phyloP scores from a whole-genome alignment of 2,888 invertebrate species.

The Lasiommata megera region DNA sequence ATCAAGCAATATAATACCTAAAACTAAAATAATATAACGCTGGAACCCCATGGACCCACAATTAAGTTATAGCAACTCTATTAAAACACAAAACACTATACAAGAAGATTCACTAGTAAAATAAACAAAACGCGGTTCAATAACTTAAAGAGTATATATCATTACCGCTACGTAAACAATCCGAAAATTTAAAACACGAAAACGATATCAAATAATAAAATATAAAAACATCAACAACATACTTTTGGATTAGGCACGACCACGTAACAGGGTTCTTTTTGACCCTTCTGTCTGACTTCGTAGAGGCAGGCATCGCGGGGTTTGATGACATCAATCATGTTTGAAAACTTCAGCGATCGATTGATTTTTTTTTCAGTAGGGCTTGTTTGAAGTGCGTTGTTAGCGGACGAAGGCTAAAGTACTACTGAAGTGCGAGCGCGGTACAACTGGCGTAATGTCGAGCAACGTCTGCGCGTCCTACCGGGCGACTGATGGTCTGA shows the following conservation, averaged over 20 bases:
- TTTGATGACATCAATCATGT: conserved; percentile 73
- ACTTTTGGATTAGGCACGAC: conserved; percentile 86
- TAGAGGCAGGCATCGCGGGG: conserved; percentile 82
- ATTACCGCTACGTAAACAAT: conserved; percentile 8
- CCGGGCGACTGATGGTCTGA: conserved; percentile 84
- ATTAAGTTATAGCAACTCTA: background rate
- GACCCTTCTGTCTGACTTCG: conserved; percentile 85
- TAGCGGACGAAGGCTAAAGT: conserved; percentile 48
- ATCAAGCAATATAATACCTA: no score
- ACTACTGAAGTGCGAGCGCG: conserved; percentile 40
- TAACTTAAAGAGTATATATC: background rate
- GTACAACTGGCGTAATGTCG: conserved; percentile 32
- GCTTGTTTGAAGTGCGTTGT: conserved; percentile 48
- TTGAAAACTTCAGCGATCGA: conserved; percentile 39
- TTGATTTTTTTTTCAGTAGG: conserved; percentile 49
- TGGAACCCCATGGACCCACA: background rate
- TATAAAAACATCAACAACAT: conserved; percentile 50
- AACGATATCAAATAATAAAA: conserved; percentile 20
- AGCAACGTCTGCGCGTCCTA: conserved; percentile 58
- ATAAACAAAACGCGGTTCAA: background rate
- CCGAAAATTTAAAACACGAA: conserved; percentile 11
- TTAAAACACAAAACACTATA: background rate
- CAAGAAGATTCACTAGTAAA: background rate
- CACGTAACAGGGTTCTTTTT: conserved; percentile 84
- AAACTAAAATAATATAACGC: background rate